Conservation (phyloP, 2,888 invertebrate genomes). For the Ganaspis brasiliensis region DNA sequence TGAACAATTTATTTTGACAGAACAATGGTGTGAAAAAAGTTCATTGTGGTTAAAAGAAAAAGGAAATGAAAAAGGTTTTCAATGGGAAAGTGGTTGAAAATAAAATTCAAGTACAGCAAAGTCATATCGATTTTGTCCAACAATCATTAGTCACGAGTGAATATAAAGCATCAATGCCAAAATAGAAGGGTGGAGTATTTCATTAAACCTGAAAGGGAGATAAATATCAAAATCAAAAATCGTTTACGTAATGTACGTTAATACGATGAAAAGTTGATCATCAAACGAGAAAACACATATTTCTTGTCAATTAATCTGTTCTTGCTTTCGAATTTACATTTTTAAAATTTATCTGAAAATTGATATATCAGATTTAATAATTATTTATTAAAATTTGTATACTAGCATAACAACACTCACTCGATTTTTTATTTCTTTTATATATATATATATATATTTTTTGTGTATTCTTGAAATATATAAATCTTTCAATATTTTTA, state of each 20-base stretch:
- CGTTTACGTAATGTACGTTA: not conserved
- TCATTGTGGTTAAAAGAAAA: not conserved
- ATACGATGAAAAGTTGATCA: not conserved
- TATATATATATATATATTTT: no score
- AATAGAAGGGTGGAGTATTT: conserved; percentile 10
- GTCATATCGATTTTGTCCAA: not conserved
- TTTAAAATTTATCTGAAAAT: no score
- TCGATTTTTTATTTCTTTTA: no score
- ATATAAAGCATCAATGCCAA: not conserved
- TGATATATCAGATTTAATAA: no score
- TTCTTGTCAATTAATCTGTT: not conserved
- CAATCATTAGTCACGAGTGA: conserved; percentile 17
- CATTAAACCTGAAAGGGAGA: conserved; percentile 9
- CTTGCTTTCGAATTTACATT: no score
- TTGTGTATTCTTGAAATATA: no score
- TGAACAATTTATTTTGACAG: not conserved
- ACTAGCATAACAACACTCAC: no score
- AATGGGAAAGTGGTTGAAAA: no score
- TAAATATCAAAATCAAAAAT: conserved; percentile 7
- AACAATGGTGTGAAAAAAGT: not conserved
- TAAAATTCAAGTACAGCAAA: not conserved
- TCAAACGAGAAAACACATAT: not conserved
- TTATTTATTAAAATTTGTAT: no score
- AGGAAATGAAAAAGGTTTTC: no score
- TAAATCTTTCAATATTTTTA: no score